Evolutionary conservation across 1,140 invertebrate genomes (phyloP).

Genomic region (Drosophila sturtevanti): DNA sequence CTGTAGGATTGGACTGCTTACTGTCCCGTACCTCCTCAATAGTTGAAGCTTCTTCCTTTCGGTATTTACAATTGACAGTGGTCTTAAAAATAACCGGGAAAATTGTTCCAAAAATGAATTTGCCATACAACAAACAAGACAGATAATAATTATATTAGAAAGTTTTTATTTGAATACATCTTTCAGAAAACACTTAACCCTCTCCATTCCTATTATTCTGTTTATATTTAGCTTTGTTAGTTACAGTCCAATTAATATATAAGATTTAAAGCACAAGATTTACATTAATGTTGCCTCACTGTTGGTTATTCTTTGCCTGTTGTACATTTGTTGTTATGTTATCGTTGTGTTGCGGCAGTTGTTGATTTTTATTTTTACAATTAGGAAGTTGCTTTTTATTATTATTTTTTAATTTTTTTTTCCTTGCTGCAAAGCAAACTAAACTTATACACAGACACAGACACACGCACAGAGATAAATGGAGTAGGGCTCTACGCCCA

Average conservation of each 20-base stretch:
- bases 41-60: conserved; percentile 15
- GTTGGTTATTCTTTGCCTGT: conserved; percentile 12
- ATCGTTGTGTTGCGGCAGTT: conserved; percentile 37
- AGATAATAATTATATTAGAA: too few relatives aligned
- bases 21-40: conserved; percentile 22
- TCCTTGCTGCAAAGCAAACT: conserved; percentile 50
- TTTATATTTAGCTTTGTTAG: too few relatives aligned
- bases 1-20: background rate
- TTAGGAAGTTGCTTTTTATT: conserved; percentile 77
- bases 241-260: too few relatives aligned
- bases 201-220: too few relatives aligned
- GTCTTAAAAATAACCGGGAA: conserved; percentile 28
- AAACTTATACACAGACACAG: conserved; percentile 51
- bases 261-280: too few relatives aligned
- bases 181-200: too few relatives aligned
- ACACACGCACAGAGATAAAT: conserved; percentile 15
- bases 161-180: too few relatives aligned
- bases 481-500: conserved; percentile 29
- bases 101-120: too few relatives aligned
- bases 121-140: too few relatives aligned
- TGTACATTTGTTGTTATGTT: conserved; percentile 21
- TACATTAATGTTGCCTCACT: conserved; percentile 13
- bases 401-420: conserved; percentile 36
- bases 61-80: conserved; percentile 25
- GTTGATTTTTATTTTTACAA: conserved; percentile 78